Conservation (phyloP, 2,113 vertebrate genomes). For the Salvelinus fontinalis region DNA sequence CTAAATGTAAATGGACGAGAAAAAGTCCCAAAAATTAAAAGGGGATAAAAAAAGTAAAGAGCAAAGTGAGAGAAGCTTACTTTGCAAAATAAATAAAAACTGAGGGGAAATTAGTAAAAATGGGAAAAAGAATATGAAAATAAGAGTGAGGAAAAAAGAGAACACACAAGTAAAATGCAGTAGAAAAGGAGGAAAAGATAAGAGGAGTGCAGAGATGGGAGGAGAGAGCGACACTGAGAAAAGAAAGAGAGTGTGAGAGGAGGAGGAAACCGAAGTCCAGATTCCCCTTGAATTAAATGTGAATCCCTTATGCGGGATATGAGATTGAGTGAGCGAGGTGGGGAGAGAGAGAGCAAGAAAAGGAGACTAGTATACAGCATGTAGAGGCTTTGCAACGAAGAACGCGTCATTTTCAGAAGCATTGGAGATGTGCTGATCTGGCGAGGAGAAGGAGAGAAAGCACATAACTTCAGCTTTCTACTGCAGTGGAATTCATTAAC, state of each 20-base stretch:
- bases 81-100: slow-evolving; percentile 16
- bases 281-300: slow-evolving; percentile 69
- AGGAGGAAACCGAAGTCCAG: slow-evolving; percentile 49
- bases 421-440: slow-evolving; percentile 10
- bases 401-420: background rate
- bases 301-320: slow-evolving; percentile 71
- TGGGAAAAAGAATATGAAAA: slow-evolving; percentile 11
- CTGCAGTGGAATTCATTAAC: slow-evolving; percentile 74
- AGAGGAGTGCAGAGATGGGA: slow-evolving; percentile 2
- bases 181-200: background rate
- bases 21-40: background rate
- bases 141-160: slow-evolving; percentile 10
- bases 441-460: slow-evolving; percentile 13
- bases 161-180: background rate
- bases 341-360: slow-evolving; percentile 22
- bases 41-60: background rate
- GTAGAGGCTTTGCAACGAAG: background rate
- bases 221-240: background rate
- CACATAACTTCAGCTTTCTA: slow-evolving; percentile 62
- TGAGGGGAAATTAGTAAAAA: background rate
- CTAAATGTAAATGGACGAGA: background rate
- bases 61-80: slow-evolving; percentile 21
- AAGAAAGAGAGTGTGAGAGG: slow-evolving; percentile 29
- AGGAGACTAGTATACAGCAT: slow-evolving; percentile 33
- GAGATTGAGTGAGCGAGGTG: slow-evolving; percentile 25